Evolutionary conservation across 2,797 vertebrate species (phyloP), one percentile per base, ranked within the genome.

Genomic region (Tragopan temminckii): DNA sequence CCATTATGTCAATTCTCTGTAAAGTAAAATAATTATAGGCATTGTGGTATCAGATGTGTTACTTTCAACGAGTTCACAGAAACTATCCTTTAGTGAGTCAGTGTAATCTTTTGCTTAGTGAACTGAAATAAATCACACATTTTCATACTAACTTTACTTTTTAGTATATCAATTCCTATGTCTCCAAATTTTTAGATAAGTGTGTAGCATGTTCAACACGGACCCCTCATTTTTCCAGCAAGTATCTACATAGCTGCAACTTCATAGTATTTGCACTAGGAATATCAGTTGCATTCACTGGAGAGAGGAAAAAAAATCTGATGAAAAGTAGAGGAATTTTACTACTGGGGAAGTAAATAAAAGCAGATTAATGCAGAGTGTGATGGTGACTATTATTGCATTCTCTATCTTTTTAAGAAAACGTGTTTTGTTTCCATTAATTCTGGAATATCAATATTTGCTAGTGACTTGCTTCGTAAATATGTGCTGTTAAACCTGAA

Each of bases 131-230:
- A 63, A 79, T 43, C 59, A 35, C 2, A 8, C 33, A 23, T 25
- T 77, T 81, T 70, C 10, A 36, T 61, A 9, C 25, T 85, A 48
- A 69, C 15, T 86, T 58, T 63, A 76, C 43, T 71, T 70, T 79
- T 31, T 68, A 40, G 33, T 43, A 12, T 72, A 35, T 81, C 9
- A 0, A 0, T 0, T 67, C 36, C n/a, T 4, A 0, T 8, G 7
- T 42, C n/a, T 94, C 38, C 38, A 69, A 9, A 29, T 24, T n/a
- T 77, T 90, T 89, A 20, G 35, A 16, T 8, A 27, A 16, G 2
- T 14, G 7, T 70, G 9, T 53, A 45, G 43, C 10, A n/a, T 0
- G 1, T 7, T 82, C 52, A 63, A 25, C 1, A 45, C 5, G 6
- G 36, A 66, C 4, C 2, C 1, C 3, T 71, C 5, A 15, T 68